Evolutionary conservation across 2,113 vertebrate genomes (phyloP).

Genomic region (Oreochromis niloticus): DNA sequence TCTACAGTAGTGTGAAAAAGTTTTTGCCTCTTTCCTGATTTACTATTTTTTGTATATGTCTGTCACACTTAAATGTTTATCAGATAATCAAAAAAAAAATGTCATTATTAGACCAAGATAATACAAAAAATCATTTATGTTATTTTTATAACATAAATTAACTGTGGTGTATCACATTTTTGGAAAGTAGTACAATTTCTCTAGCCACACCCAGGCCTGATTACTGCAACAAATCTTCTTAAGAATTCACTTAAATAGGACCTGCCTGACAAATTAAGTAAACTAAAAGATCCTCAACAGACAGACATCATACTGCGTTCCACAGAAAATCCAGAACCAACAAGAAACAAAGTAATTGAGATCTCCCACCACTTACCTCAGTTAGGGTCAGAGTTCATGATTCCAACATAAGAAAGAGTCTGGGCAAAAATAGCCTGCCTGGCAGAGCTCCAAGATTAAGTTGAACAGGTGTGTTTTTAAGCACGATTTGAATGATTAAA

Average conservation of each 20-base stretch:
- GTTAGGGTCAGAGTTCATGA: neutral
- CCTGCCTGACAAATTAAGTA: neutral
- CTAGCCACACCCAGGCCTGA: neutral
- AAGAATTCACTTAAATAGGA: neutral
- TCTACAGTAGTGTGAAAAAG: neutral
- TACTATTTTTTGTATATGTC: neutral
- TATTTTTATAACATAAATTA: neutral
- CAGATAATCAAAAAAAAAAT: neutral
- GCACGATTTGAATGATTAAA: no score
- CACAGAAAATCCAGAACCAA: neutral
- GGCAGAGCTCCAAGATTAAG: neutral
- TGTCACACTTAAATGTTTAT: neutral
- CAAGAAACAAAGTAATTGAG: neutral
- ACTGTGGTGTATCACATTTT: neutral
- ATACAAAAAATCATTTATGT: neutral
- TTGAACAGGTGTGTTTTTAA: no score
- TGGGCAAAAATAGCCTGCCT: neutral
- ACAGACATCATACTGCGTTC: rapidly evolving
- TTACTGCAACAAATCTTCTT: rapidly evolving
- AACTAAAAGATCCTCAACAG: neutral
- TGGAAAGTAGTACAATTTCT: neutral
- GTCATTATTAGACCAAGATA: neutral
- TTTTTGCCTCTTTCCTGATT: neutral
- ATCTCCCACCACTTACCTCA: neutral
- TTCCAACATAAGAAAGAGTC: neutral